These are phyloP conservation scores for Toxotes chatareus DNA, from an alignment of 2,113 vertebrate species.

Conservation along the genomic window DNA sequence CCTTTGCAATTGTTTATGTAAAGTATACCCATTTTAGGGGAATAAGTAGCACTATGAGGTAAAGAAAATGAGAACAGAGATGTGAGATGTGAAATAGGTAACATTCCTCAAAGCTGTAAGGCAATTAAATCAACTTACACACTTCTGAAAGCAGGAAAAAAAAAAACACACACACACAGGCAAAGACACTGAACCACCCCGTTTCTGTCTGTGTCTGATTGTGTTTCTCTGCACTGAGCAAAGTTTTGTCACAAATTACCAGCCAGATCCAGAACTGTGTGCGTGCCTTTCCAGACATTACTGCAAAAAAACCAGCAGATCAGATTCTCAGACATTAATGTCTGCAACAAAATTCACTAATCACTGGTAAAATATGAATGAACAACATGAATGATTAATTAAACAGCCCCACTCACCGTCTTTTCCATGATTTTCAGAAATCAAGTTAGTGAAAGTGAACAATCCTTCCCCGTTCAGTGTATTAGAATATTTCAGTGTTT, in stretches of 20 bases:
- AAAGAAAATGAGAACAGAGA: constrained; percentile 64
- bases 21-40: constrained; percentile 63
- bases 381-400: no score
- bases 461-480: not conserved
- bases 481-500: not conserved
- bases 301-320: no score
- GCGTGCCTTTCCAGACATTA: no score
- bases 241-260: no score
- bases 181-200: constrained; percentile 3
- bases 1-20: constrained; percentile 82
- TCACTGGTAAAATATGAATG: no score
- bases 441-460: not conserved
- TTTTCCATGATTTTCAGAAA: no score
- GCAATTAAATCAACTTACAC: constrained; percentile 55
- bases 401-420: no score
- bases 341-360: no score
- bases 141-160: constrained; percentile 35
- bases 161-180: not conserved
- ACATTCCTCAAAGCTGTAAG: constrained; percentile 47
- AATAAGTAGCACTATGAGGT: constrained; percentile 65
- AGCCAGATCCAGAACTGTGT: no score
- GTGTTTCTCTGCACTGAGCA: no score
- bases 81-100: constrained; percentile 49
- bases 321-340: no score
- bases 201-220: not conserved